These are phyloP conservation scores for Misgurnus mizolepis DNA, from an alignment of 2,113 vertebrate species.

Conservation along the genomic window DNA sequence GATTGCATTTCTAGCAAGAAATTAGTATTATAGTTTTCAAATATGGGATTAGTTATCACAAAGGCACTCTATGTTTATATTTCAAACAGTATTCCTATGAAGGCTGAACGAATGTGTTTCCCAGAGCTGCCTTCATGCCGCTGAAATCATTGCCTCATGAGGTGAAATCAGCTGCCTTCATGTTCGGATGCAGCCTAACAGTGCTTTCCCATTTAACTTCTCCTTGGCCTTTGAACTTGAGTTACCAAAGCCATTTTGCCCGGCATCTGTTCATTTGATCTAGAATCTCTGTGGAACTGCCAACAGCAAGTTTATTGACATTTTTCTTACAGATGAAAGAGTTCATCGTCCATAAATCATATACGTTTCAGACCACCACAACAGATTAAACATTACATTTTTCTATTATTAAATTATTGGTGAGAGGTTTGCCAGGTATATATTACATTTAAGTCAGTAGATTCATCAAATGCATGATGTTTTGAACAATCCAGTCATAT, in stretches of 20 bases:
- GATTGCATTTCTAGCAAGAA: too few species aligned
- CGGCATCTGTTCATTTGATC: background rate
- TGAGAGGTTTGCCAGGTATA: slow-evolving; percentile 20
- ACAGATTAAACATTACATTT: slow-evolving; percentile 36
- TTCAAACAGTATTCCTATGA: too few species aligned
- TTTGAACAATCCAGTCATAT: background rate
- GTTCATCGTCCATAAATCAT: background rate
- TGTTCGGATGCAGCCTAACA: background rate
- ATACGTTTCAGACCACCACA: background rate
- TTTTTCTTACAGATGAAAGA: background rate
- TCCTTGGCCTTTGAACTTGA: background rate
- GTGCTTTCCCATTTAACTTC: background rate
- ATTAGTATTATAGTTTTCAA: too few species aligned
- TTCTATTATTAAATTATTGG: slow-evolving; percentile 6
- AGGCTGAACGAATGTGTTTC: too few species aligned
- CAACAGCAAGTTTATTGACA: background rate
- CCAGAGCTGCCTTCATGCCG: too few species aligned
- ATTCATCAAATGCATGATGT: background rate
- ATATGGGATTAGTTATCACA: too few species aligned
- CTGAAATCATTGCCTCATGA: too few species aligned
- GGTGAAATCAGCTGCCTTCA: too few species aligned
- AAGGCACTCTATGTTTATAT: too few species aligned
- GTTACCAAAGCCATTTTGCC: background rate
- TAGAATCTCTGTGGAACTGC: background rate
- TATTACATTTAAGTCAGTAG: background rate